Percentiles rank a stretch among this genome's conserved stretches.
phyloP scores from a whole-genome alignment of 2,113 vertebrate genomes.

The Peromyscus californicus region DNA sequence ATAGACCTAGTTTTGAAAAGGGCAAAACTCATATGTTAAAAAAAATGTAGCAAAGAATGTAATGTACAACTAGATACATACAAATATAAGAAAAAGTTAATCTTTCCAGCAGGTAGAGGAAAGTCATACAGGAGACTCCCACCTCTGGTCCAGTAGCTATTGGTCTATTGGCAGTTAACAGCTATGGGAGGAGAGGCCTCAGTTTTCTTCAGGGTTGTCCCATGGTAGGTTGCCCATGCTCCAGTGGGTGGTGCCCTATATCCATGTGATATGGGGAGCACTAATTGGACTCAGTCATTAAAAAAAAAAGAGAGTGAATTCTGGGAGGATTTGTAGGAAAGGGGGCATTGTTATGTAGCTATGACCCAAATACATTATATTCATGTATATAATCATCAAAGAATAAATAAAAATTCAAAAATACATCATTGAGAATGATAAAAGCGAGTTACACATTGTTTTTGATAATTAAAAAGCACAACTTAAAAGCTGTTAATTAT shows the following conservation, averaged over 20 bases:
- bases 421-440: neutral
- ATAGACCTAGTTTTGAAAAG: neutral
- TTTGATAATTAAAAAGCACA: neutral
- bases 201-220: neutral
- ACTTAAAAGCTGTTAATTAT: constrained; percentile 9
- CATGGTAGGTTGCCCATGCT: neutral
- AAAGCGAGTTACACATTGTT: neutral
- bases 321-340: neutral
- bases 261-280: neutral
- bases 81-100: neutral
- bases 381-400: neutral
- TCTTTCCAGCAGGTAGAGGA: neutral
- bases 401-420: neutral
- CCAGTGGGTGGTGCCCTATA: neutral
- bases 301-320: neutral
- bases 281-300: neutral
- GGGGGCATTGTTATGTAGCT: neutral
- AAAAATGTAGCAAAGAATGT: neutral
- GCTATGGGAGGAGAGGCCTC: neutral
- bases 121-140: neutral
- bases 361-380: neutral
- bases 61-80: neutral
- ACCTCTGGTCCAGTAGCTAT: neutral
- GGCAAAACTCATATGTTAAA: neutral
- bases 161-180: neutral